Base-by-base conservation (phyloP, 2,797 vertebrate species). In the Pelobates cultripes region DNA sequence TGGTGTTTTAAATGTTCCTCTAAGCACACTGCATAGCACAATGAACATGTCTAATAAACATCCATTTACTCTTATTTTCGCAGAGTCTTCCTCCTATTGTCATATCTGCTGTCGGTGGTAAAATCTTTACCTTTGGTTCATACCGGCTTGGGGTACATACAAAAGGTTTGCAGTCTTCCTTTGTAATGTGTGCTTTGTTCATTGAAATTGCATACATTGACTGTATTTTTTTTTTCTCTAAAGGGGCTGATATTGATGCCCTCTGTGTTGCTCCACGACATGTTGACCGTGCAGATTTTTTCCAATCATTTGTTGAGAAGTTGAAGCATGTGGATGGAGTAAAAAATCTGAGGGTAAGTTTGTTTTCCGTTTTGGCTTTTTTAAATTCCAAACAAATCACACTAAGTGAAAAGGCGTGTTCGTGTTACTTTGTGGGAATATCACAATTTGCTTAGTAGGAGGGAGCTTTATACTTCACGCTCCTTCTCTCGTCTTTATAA, bases 121-220 rank as follows among this genome's bases (percentile, higher is more conserved):
- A 98, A 92, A 97, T 99, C 92, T 96, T 98, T 91, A 98, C 98
- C 0, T 99, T 99, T 92, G 98, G 98, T n/a, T 99, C 98, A 4
- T 99, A 98, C 80, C 94, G 94, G 14, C 96, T 99, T 55, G 98
- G 98, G 86, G 98, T 99, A 15, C 98, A 99, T 88, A 99, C 97
- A 72, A 99, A 97, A 97, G 98, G 98, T 99, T 95, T 71, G 75
- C 0, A 47, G 8, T n/a, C 40, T 64, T 4, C 42, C 17, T 7
- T 47, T 14, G 4, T 80, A 0, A 47, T 61, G 43, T 74, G 10
- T 51, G 10, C 47, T 51, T 51, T 10, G 10, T 51, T 10, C 47
- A 10, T 57, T 7, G 2, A n/a, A 44, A 4, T 6, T 60, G 28
- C 60, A 2, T 44, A 42, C n/a, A 4, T 17, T 67, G 43, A 6